Evolutionary conservation across 2,797 vertebrate species (phyloP).

Genomic region (Apogon talboti): DNA sequence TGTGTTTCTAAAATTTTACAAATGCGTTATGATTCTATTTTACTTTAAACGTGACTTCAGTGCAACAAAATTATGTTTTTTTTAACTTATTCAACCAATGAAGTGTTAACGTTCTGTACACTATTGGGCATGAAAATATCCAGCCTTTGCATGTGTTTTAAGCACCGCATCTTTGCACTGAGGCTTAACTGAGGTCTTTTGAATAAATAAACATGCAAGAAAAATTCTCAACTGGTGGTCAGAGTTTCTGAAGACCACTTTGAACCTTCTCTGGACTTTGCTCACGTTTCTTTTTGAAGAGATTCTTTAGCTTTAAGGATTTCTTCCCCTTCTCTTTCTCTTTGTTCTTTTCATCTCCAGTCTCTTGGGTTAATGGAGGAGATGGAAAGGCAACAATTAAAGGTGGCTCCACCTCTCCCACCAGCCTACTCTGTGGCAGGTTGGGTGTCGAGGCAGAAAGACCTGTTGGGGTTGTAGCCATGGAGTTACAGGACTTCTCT

Average conservation of each 20-base stretch:
- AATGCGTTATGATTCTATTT: neutral
- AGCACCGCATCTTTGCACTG: neutral
- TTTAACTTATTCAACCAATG: neutral
- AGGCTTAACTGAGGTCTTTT: constrained; percentile 13
- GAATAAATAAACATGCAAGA: neutral
- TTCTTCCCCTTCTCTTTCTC: constrained; percentile 91
- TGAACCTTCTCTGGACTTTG: constrained; percentile 65
- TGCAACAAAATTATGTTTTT: neutral
- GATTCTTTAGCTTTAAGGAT: constrained; percentile 93
- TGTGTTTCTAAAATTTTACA: neutral
- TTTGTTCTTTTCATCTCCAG: constrained; percentile 80
- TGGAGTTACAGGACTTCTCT: constrained; percentile 92
- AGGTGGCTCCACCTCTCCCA: constrained; percentile 55
- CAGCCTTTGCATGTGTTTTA: neutral
- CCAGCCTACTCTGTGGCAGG: constrained; percentile 76
- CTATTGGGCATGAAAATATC: neutral
- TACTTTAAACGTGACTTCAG: neutral
- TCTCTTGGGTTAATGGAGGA: constrained; percentile 60
- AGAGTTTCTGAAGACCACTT: constrained; percentile 78
- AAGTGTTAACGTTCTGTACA: neutral
- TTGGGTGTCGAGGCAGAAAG: constrained; percentile 75
- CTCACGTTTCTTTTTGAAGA: constrained; percentile 94
- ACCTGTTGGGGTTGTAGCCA: constrained; percentile 53
- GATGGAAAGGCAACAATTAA: constrained; percentile 54
- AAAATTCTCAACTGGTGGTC: constrained; percentile 31